Evolutionary conservation across 2,113 vertebrate genomes (phyloP).

Genomic region (Thymallus thymallus): DNA sequence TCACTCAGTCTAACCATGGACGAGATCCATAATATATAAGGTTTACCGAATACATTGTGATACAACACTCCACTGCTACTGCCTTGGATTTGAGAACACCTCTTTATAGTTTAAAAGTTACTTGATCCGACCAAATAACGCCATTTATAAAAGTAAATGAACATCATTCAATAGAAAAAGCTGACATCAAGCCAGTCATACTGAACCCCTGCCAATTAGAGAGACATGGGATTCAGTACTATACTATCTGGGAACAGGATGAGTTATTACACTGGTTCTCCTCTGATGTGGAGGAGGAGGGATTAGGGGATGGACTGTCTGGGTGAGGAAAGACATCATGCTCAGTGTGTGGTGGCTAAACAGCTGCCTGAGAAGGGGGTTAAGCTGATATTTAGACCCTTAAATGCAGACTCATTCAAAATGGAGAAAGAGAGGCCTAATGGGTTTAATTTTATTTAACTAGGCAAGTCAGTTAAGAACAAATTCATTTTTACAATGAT

Average conservation of each 20-base stretch:
- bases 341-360: conserved; percentile 32
- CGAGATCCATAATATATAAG: too few relatives aligned
- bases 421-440: not conserved
- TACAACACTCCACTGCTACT: not conserved
- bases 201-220: not conserved
- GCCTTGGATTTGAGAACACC: not conserved
- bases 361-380: not conserved
- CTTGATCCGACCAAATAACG: not conserved
- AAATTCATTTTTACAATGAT: too few relatives aligned
- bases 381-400: not conserved
- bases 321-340: conserved; percentile 29
- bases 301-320: conserved; percentile 33
- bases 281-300: conserved; percentile 21
- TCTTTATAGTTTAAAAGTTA: not conserved
- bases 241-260: conserved; percentile 6
- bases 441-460: too few relatives aligned
- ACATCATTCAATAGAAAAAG: not conserved
- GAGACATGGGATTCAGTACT: not conserved
- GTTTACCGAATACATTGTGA: not conserved
- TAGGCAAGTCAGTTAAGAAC: too few relatives aligned
- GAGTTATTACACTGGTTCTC: conserved; percentile 13
- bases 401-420: not conserved
- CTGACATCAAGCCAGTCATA: not conserved
- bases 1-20: not conserved
- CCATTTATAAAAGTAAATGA: not conserved